A percentile compares a stretch with the other conserved stretches of the same genome.
phyloP scores from a whole-genome alignment of 1,140 invertebrate species.

The Drosophila kurseongensis region DNA sequence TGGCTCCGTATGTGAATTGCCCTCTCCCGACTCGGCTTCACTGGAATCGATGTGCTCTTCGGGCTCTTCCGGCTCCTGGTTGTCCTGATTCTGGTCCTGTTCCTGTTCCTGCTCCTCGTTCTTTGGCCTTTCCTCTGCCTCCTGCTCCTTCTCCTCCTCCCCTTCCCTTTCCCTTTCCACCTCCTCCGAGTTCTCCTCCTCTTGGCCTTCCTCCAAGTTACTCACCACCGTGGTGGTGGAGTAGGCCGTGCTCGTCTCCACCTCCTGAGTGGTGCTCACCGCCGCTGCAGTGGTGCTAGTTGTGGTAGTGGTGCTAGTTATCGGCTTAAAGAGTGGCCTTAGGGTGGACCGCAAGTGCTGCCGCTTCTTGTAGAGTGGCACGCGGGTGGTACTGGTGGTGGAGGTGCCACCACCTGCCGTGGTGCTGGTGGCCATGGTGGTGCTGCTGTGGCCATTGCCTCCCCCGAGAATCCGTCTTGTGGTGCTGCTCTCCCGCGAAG shows the following conservation, averaged over 20 bases:
- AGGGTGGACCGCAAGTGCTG: conserved; percentile 71
- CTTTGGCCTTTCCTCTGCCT: conserved; percentile 1
- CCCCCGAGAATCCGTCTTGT: conserved; percentile 38
- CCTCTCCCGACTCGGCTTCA: conserved; percentile 21
- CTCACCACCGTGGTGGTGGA: conserved; percentile 20
- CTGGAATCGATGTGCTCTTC: conserved; percentile 17
- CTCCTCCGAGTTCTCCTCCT: conserved; percentile 6
- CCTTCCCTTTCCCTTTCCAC: neutral
- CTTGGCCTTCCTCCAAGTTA: conserved; percentile 17
- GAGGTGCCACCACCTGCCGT: conserved; percentile 9
- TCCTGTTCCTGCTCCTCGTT: conserved; percentile 3
- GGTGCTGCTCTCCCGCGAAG: conserved; percentile 58
- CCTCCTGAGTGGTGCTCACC: conserved; percentile 27
- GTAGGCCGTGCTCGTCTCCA: conserved; percentile 27
- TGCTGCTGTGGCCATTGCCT: neutral
- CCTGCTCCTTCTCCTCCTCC: neutral
- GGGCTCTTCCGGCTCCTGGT: conserved; percentile 1
- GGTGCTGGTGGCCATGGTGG: conserved; percentile 20
- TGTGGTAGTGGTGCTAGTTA: conserved; percentile 9
- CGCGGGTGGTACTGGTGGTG: conserved; percentile 57
- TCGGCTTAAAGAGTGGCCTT: conserved; percentile 62
- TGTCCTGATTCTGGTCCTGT: conserved; percentile 3
- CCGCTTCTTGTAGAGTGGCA: conserved; percentile 78
- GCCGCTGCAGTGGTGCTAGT: conserved; percentile 8
- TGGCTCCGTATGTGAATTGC: neutral